These are phyloP conservation scores for Uropetala carovei DNA, from an alignment of 2,888 invertebrate genomes.

Conservation along the genomic window DNA sequence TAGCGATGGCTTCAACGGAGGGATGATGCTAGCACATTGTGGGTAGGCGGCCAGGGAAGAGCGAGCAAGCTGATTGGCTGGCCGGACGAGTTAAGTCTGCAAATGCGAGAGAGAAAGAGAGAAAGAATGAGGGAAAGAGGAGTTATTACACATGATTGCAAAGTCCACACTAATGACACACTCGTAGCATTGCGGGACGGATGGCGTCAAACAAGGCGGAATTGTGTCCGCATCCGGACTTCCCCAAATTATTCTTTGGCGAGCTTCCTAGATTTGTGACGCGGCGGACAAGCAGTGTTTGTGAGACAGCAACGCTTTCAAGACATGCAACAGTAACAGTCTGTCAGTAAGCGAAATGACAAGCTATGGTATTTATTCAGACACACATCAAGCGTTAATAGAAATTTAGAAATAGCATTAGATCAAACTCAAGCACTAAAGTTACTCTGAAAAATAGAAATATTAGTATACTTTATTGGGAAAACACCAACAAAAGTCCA, in stretches of 20 bases:
- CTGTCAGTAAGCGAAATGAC: neutral
- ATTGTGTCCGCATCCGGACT: neutral
- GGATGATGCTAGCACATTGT: conserved; percentile 69
- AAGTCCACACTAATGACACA: conserved; percentile 51
- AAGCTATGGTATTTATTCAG: neutral
- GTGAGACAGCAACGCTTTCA: neutral
- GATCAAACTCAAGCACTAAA: neutral
- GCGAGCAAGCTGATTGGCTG: conserved; percentile 76
- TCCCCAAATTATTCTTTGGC: neutral
- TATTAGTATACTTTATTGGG: neutral
- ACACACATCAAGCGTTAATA: neutral
- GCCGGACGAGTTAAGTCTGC: conserved; percentile 69
- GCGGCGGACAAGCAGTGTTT: neutral
- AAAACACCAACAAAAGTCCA: neutral
- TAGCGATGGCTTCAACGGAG: conserved; percentile 65
- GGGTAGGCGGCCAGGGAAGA: conserved; percentile 70
- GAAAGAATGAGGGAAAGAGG: conserved; percentile 66
- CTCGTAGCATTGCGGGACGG: conserved; percentile 7
- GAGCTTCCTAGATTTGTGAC: neutral
- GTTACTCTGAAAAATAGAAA: neutral
- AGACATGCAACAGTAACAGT: neutral
- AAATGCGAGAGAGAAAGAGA: conserved; percentile 73
- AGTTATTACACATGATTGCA: conserved; percentile 66
- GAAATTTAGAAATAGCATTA: neutral
- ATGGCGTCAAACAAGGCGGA: neutral